These are phyloP conservation scores for Notechis scutatus DNA, from an alignment of 2,113 vertebrate species.

Conservation along the genomic window DNA sequence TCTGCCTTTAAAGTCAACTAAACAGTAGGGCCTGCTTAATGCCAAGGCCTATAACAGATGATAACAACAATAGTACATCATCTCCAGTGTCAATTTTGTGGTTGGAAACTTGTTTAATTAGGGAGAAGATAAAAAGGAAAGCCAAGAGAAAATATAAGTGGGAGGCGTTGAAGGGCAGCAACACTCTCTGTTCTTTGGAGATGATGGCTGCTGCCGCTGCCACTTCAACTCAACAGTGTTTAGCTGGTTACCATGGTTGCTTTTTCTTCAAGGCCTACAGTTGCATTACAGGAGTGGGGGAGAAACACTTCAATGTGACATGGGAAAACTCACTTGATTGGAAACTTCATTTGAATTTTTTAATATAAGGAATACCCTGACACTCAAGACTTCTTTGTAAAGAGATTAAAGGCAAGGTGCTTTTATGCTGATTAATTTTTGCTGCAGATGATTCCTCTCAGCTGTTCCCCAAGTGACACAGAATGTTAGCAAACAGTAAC, in stretches of 20 bases:
- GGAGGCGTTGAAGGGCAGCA: conserved; percentile 69
- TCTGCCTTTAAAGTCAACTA: conserved; percentile 54
- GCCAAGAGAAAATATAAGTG: conserved; percentile 55
- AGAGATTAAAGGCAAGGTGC: background rate
- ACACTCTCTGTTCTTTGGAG: conserved; percentile 75
- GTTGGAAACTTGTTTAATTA: conserved; percentile 63
- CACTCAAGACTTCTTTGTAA: background rate
- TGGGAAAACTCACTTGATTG: conserved; percentile 14
- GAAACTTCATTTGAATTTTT: background rate
- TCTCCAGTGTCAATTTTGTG: conserved; percentile 51
- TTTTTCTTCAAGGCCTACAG: conserved; percentile 68
- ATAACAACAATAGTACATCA: conserved; percentile 40
- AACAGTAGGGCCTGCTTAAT: conserved; percentile 41
- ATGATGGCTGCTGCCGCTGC: conserved; percentile 55
- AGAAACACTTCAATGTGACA: conserved; percentile 63
- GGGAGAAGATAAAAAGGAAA: conserved; percentile 58
- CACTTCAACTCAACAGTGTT: conserved; percentile 49
- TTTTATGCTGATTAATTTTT: background rate
- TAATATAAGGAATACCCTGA: background rate
- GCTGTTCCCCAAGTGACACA: background rate
- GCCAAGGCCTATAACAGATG: conserved; percentile 42
- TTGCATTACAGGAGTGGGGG: conserved; percentile 59
- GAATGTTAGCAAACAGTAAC: background rate
- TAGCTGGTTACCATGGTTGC: conserved; percentile 79
- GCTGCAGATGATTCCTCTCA: background rate